Evolutionary conservation across 2,797 vertebrate genomes (phyloP).

Genomic region (Gallirallus australis): DNA sequence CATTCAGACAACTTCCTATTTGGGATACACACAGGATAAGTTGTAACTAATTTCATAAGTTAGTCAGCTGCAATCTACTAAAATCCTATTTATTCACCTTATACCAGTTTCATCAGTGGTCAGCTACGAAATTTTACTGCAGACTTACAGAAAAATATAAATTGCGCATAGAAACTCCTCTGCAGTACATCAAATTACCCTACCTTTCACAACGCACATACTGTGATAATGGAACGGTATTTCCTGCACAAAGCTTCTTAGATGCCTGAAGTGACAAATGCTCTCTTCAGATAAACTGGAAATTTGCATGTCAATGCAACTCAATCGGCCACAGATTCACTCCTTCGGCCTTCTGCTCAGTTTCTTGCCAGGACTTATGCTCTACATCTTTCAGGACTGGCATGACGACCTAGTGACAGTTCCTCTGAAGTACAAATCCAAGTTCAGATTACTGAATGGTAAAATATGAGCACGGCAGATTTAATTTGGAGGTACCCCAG

Average conservation of each 20-base stretch:
- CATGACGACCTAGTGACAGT: background rate
- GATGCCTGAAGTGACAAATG: background rate
- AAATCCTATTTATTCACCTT: background rate
- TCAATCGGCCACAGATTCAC: background rate
- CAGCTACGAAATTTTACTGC: background rate
- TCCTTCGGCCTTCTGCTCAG: background rate
- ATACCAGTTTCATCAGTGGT: background rate
- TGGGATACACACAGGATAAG: background rate
- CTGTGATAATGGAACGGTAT: background rate
- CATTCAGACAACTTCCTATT: background rate
- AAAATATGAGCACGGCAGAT: background rate
- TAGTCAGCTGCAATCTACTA: background rate
- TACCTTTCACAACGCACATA: background rate
- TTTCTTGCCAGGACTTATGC: background rate
- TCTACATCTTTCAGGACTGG: background rate
- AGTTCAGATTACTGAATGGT: background rate
- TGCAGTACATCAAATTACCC: background rate
- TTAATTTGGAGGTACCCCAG: background rate
- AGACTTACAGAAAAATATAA: background rate
- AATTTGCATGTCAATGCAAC: constrained; percentile 17
- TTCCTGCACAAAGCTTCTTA: background rate
- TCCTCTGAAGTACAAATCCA: background rate
- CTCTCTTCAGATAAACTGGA: background rate
- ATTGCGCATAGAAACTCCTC: background rate
- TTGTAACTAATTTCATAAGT: background rate